Base-by-base conservation (phyloP, 2,888 invertebrate species). In the Molorchus minor region DNA sequence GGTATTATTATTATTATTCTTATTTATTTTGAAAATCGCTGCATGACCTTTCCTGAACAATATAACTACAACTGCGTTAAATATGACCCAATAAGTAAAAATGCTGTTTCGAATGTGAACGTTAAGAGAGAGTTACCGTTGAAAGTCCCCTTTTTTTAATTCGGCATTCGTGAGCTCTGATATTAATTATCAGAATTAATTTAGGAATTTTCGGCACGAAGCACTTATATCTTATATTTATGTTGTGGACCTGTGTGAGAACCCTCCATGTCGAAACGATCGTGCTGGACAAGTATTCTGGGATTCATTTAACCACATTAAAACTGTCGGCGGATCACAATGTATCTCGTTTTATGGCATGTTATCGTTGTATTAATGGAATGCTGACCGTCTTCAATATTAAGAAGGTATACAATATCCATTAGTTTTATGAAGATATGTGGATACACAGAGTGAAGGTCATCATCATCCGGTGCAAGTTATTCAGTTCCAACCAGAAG, bases 131-230 rank as follows among this genome's bases (percentile, higher is more conserved):
- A 51, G 33, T 56, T 51, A 56, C 51, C 33, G 40, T 43, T 41
- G 30, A 43, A 43, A 41, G 25, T 17, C 46, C 20, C 30, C 52
- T 46, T 58, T n/a, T n/a, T 52, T 58, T 52, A 61, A 51, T 56
- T 46, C 20, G 13, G 46, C 46, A 19, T 56, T 56, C 56, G 46
- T 33, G 38, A 19, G 46, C 25, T 41, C 38, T 25, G 20, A 61
- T 46, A 61, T 58, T 54, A 56, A 61, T 61, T 61, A 52, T 40
- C 41, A 36, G 36, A 51, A 20, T 56, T 56, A 60, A 60, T 61
- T 56, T 53, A 52, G 38, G 53, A 41, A 61, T 53, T 52, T 36
- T 29, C 30, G 29, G 47, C 52, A 47, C 43, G 53, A 41, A 61
- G 45, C 45, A 43, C 35, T 52, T 52, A 41, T 52, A 40, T 59